Evolutionary conservation across 2,888 invertebrate species (phyloP).

Genomic region (Scaeva pyrastri): DNA sequence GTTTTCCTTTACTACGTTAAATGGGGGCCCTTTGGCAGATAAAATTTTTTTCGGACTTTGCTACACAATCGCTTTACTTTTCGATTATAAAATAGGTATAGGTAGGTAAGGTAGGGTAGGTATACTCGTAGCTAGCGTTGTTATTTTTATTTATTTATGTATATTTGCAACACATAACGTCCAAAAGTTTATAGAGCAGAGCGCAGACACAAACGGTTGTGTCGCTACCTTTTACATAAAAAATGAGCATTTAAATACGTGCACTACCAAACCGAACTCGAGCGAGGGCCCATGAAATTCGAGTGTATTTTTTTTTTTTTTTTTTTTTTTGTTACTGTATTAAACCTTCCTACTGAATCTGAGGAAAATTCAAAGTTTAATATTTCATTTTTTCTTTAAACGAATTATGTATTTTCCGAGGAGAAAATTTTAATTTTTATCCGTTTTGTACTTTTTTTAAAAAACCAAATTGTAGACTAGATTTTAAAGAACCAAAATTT

Average conservation of each 20-base stretch:
- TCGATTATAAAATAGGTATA: constrained; percentile 73
- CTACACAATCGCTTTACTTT: constrained; percentile 71
- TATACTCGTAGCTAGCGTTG: constrained; percentile 31
- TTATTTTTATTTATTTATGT: constrained; percentile 78
- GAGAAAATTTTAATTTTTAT: too few relatives aligned
- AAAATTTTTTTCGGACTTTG: constrained; percentile 56
- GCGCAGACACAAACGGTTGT: constrained; percentile 44
- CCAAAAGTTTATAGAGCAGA: constrained; percentile 53
- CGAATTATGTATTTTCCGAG: too few relatives aligned
- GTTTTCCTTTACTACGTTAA: constrained; percentile 78
- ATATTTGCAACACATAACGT: constrained; percentile 77
- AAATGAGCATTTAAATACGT: constrained; percentile 11
- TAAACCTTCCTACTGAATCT: neutral
- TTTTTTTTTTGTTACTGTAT: too few relatives aligned
- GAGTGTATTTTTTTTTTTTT: constrained; percentile 2
- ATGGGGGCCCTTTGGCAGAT: constrained; percentile 70
- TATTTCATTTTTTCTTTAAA: too few relatives aligned
- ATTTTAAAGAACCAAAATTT: too few relatives aligned
- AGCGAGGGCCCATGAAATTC: neutral
- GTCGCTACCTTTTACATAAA: constrained; percentile 55
- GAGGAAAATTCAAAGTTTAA: neutral
- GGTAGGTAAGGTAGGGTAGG: neutral
- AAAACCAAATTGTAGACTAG: too few relatives aligned
- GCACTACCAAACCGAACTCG: constrained; percentile 7
- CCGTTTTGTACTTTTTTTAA: too few relatives aligned